Evolutionary conservation across 2,797 vertebrate genomes (phyloP).

Genomic region (Amblyraja radiata): DNA sequence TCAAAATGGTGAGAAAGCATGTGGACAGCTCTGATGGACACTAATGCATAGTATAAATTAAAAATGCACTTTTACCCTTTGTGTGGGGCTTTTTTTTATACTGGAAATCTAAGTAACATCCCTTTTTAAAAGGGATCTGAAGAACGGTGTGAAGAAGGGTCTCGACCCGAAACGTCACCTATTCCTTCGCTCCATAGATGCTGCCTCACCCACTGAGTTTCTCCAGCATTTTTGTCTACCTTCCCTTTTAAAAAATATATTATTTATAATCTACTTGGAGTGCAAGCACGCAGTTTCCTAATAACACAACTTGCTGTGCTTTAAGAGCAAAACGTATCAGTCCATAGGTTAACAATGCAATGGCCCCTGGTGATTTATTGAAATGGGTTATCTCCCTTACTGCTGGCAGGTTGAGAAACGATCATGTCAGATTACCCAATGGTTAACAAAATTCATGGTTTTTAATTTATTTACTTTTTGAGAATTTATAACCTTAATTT

Average conservation of each 20-base stretch:
- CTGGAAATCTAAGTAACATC: slow-evolving; percentile 4
- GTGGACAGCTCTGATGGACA: background rate
- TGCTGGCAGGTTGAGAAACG: background rate
- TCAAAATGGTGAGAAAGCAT: background rate
- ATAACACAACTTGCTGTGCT: background rate
- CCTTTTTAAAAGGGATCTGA: background rate
- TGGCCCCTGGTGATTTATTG: background rate
- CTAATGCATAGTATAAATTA: background rate
- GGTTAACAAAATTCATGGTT: background rate
- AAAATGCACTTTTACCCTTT: background rate
- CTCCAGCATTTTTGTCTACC: too few species aligned
- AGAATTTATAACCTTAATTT: background rate
- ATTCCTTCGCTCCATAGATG: too few species aligned
- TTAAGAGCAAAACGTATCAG: background rate
- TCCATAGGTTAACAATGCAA: background rate
- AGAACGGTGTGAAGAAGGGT: too few species aligned
- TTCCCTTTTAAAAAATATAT: background rate
- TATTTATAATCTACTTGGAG: slow-evolving; percentile 3
- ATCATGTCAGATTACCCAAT: background rate
- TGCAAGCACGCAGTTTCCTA: background rate
- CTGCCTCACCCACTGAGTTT: too few species aligned
- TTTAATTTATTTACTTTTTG: background rate
- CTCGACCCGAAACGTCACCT: too few species aligned
- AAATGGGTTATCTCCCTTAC: background rate
- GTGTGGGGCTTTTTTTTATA: background rate